Base-by-base conservation (phyloP, 2,888 invertebrate species). In the Diarsia mendica region DNA sequence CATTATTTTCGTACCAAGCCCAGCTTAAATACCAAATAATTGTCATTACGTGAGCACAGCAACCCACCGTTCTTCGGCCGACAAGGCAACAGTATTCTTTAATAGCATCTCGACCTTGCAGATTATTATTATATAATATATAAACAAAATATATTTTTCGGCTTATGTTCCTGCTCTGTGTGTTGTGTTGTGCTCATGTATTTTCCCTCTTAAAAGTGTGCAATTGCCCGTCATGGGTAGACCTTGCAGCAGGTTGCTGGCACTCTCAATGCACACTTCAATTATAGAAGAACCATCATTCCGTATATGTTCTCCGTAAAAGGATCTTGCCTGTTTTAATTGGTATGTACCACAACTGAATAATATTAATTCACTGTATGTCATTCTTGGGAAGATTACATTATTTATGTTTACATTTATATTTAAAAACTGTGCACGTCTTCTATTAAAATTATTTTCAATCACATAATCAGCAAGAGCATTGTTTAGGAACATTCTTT, bases 61-160 rank as follows among this genome's bases (percentile, higher is more conserved):
- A 66, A 28, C 66, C 64, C 2, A 70, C 49, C 39, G 71, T 71
- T 18, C 53, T 64, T 23, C 53, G 44, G 11, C 71, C 71, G 2
- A 64, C 53, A 20, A 65, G 20, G n/a, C 64, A 64, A 28, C 9
- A 71, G 46, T 65, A 55, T 46, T 55, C 15, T 11, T 2, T 65
- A 1, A 65, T 65, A 6, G 53, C 23, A 11, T 23, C 28, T 15
- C 53, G 55, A 11, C 55, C 64, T 6, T 63, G 63, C 15, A 13
- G 44, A 44, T 63, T n/a, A 23, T 53, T 23, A 20, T 39, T 13
- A 13, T 39, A 39, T 39, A 39, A 39, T 5, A 39, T 39, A 39
- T 39, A 39, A 39, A 39, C 39, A 39, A 39, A 39, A 39, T 39
- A 39, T 39, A 6, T 39, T 39, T 39, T 39, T 39, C 39, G 39